Evolutionary conservation across 1,140 invertebrate genomes (phyloP).

Genomic region (Dolichoris vasculosae): DNA sequence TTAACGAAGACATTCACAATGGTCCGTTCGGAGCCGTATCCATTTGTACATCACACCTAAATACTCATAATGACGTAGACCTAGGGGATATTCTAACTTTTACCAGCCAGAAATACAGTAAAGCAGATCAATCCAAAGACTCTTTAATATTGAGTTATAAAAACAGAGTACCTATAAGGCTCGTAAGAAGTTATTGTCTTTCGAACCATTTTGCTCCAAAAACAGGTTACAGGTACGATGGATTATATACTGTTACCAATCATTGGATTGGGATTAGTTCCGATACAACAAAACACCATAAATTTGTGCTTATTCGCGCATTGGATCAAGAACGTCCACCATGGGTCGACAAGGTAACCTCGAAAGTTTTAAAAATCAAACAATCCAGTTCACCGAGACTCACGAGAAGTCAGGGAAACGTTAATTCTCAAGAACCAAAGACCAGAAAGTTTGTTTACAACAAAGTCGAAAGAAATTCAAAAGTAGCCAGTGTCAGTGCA

Average conservation of each 20-base stretch:
- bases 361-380: constrained; percentile 20
- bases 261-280: constrained; percentile 64
- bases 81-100: constrained; percentile 66
- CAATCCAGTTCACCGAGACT: constrained; percentile 23
- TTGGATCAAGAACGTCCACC: constrained; percentile 58
- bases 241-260: constrained; percentile 64
- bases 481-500: constrained; percentile 56
- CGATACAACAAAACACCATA: constrained; percentile 62
- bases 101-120: constrained; percentile 62
- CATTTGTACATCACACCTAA: constrained; percentile 64
- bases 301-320: constrained; percentile 66
- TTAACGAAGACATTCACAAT: constrained; percentile 64
- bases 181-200: constrained; percentile 67
- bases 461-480: constrained; percentile 35
- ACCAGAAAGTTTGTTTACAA: constrained; percentile 43
- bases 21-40: constrained; percentile 68
- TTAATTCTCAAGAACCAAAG: constrained; percentile 28
- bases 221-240: constrained; percentile 70
- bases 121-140: constrained; percentile 53
- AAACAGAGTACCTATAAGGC: constrained; percentile 65
- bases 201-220: constrained; percentile 67
- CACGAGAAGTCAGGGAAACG: constrained; percentile 40
- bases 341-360: constrained; percentile 50
- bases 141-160: constrained; percentile 65
- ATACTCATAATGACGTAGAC: constrained; percentile 64